Evolutionary conservation across 2,113 vertebrate species (phyloP).

Genomic region (Campylomormyrus tamandua): DNA sequence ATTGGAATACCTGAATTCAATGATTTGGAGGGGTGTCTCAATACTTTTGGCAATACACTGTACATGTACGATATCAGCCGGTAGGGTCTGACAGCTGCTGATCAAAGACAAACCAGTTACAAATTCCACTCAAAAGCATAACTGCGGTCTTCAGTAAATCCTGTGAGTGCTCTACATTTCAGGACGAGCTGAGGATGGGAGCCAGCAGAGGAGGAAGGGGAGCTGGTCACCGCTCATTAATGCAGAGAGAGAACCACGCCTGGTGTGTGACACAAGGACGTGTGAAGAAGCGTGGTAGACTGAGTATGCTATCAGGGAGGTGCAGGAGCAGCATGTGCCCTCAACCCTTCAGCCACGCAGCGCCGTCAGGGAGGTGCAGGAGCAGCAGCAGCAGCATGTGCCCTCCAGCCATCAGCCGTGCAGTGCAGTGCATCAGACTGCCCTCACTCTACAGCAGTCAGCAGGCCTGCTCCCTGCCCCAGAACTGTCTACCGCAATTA

Average conservation of each 20-base stretch:
- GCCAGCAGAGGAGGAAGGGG: not conserved
- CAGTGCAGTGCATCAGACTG: not conserved
- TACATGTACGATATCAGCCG: too few species aligned
- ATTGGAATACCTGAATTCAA: too few species aligned
- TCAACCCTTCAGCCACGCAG: too few species aligned
- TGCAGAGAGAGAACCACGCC: not conserved
- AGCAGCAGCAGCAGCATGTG: not conserved
- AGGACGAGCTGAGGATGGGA: not conserved
- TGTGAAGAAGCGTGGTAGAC: too few species aligned
- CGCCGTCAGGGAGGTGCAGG: too few species aligned
- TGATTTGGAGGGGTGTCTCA: too few species aligned
- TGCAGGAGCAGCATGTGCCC: too few species aligned
- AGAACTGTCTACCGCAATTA: constrained; percentile 34
- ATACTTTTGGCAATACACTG: too few species aligned
- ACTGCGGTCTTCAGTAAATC: not conserved
- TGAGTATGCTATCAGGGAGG: not conserved
- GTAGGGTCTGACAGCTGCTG: too few species aligned
- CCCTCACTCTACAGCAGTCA: not conserved
- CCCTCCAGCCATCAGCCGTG: not conserved
- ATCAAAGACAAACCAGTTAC: too few species aligned
- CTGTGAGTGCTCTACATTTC: not conserved
- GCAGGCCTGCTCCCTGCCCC: constrained; percentile 24
- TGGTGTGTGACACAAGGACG: not conserved
- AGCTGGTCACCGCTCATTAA: not conserved
- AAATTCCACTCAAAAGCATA: not conserved